Percentiles rank a stretch among this genome's conserved stretches.
phyloP scores from a whole-genome alignment of 2,113 vertebrate genomes.

The Diadophis punctatus region DNA sequence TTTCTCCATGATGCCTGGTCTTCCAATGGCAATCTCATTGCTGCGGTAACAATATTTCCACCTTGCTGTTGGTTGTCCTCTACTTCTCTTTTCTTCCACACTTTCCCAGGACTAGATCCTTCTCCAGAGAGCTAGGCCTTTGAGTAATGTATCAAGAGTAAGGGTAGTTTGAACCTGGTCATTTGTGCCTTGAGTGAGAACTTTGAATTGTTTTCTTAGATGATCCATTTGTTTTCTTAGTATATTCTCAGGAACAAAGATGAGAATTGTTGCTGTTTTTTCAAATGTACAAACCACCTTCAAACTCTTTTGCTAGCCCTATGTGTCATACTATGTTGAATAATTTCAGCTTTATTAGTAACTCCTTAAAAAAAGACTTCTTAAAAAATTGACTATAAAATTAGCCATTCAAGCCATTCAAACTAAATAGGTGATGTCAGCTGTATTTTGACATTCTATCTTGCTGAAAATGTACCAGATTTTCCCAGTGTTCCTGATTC shows the following conservation, averaged over 20 bases:
- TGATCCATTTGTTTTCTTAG: not conserved
- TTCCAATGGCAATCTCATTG: not conserved
- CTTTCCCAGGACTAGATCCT: not conserved
- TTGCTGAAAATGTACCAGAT: not conserved
- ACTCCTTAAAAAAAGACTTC: not conserved
- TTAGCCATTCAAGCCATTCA: not conserved
- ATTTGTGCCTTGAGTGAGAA: not conserved
- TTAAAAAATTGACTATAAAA: not conserved
- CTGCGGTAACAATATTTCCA: not conserved
- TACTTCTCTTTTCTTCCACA: not conserved
- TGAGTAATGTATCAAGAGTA: not conserved
- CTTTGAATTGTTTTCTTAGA: not conserved
- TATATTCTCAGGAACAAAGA: not conserved
- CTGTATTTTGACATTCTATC: not conserved
- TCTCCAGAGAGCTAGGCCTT: not conserved
- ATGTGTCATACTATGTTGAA: not conserved
- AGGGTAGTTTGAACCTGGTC: not conserved
- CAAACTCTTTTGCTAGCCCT: not conserved
- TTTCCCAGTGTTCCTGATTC: not conserved
- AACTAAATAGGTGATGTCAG: not conserved
- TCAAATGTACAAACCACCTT: not conserved
- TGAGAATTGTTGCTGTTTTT: not conserved
- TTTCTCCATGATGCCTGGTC: not conserved
- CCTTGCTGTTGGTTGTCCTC: not conserved
- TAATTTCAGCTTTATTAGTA: not conserved